These are phyloP conservation scores for Megaceryle maxima DNA, from an alignment of 2,113 vertebrate species.

Conservation along the genomic window DNA sequence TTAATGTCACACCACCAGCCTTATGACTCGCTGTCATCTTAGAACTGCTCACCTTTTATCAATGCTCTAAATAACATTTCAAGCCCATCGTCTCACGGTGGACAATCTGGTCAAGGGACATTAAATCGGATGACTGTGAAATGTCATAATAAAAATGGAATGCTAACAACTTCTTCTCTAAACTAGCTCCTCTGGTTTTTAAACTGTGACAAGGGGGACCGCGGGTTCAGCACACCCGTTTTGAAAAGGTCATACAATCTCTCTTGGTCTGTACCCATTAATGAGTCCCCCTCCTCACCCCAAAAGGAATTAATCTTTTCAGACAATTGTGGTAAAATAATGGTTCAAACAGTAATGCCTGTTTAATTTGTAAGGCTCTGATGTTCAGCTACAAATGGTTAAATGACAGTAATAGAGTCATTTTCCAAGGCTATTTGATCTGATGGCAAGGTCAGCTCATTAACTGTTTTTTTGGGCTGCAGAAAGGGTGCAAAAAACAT, in stretches of 20 bases:
- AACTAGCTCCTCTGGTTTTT: slow-evolving; percentile 86
- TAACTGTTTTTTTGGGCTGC: slow-evolving; percentile 51
- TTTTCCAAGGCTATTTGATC: slow-evolving; percentile 62
- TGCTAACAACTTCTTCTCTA: slow-evolving; percentile 89
- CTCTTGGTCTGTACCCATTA: slow-evolving; percentile 91
- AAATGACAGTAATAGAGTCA: slow-evolving; percentile 69
- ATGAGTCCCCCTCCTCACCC: slow-evolving; percentile 75
- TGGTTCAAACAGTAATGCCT: slow-evolving; percentile 72
- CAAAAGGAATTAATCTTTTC: slow-evolving; percentile 80
- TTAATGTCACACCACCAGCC: slow-evolving; percentile 94
- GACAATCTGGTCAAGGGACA: slow-evolving; percentile 93
- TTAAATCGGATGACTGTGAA: slow-evolving; percentile 93
- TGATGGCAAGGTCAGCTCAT: slow-evolving; percentile 53
- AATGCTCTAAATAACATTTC: slow-evolving; percentile 94
- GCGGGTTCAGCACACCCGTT: slow-evolving; percentile 88
- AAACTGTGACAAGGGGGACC: slow-evolving; percentile 86
- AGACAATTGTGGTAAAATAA: slow-evolving; percentile 77
- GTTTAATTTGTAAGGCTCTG: slow-evolving; percentile 77
- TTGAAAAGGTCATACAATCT: slow-evolving; percentile 90
- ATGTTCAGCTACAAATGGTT: slow-evolving; percentile 65
- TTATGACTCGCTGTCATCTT: slow-evolving; percentile 96
- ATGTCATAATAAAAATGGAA: slow-evolving; percentile 94
- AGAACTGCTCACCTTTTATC: slow-evolving; percentile 97
- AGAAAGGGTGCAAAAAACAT: slow-evolving; percentile 23
- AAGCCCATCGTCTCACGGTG: slow-evolving; percentile 89